Base-by-base conservation (phyloP, 2,888 invertebrate species). In the Carterocephalus palaemon region DNA sequence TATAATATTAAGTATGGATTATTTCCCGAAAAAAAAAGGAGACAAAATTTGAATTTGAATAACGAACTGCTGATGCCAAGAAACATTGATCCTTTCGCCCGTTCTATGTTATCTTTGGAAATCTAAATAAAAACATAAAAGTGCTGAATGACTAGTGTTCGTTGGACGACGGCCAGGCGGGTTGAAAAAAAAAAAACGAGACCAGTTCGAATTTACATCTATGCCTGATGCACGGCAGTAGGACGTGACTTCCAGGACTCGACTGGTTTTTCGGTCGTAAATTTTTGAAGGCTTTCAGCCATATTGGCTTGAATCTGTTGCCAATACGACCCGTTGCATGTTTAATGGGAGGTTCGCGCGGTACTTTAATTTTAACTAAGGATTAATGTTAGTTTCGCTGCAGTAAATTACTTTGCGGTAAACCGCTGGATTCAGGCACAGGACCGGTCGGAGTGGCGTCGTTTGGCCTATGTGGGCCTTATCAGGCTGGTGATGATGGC, bases 151-250 rank as follows among this genome's bases (percentile, higher is more conserved):
- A 34, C 13, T 8, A 19, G 19, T 34, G 42, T 34, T 26, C 26
- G 31, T 32, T 45, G 43, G 43, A 36, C 31, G 31, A 31, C 36
- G 31, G 43, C 43, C 43, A 45, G 34, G 20, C 13, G 22, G 26
- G 34, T 22, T 19, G 31, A 22, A 31, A 45, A 45, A 39, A 37
- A 42, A 42, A 32, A 42, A 34, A 42, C 15, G 24, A 24, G 19
- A 16, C 8, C 36, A 19, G 38, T 42, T 42, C 42, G 42, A 42
- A 42, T 33, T 42, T 42, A 42, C 28, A 34, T 42, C 42, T 34
- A 42, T 34, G 34, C 16, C 42, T 42, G 42, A 42, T 34, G 34
- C 34, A 42, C 34, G 34, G 5, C 26, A 24, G 4, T 42, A 19
- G 34, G 6, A 42, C 42, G 42, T 42, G 42, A 42, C 34, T 26